Percentiles rank a stretch among this genome's conserved stretches.
Evolutionary conservation across 2,888 invertebrate genomes (phyloP).

Genomic region (Scrobipalpa atriplicella): DNA sequence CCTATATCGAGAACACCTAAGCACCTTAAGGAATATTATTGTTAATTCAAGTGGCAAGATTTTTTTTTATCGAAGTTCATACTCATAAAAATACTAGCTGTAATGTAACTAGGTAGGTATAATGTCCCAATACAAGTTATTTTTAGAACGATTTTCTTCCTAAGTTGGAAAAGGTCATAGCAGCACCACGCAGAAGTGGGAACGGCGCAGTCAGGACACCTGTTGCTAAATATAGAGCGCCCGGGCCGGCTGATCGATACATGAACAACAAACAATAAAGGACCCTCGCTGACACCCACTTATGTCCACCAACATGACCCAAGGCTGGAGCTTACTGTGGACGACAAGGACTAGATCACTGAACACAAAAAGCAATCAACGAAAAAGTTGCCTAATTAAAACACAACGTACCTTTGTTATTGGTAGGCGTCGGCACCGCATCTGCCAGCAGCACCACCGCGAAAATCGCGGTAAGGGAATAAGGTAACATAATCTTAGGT

Average conservation of each 20-base stretch:
- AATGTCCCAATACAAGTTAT: too few relatives aligned
- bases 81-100: background rate
- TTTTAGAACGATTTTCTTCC: background rate
- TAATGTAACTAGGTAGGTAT: background rate
- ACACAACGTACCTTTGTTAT: conserved; percentile 66
- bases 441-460: conserved; percentile 66
- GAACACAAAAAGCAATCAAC: conserved; percentile 8
- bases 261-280: conserved; percentile 47
- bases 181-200: conserved; percentile 55
- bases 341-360: background rate
- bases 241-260: conserved; percentile 66
- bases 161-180: conserved; percentile 51
- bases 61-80: too few relatives aligned
- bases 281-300: background rate
- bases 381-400: conserved; percentile 26
- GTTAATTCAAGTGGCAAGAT: background rate
- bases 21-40: background rate
- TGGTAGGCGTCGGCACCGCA: conserved; percentile 69
- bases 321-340: too few relatives aligned
- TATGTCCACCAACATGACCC: background rate
- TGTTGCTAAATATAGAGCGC: conserved; percentile 78
- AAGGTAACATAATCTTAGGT: conserved; percentile 61
- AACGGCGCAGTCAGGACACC: conserved; percentile 62
- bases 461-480: conserved; percentile 70
- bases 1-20: background rate